A percentile compares a stretch with the other conserved stretches of the same genome.
Conservation (phyloP, 1,140 invertebrate species). For the Panonychus citri region DNA sequence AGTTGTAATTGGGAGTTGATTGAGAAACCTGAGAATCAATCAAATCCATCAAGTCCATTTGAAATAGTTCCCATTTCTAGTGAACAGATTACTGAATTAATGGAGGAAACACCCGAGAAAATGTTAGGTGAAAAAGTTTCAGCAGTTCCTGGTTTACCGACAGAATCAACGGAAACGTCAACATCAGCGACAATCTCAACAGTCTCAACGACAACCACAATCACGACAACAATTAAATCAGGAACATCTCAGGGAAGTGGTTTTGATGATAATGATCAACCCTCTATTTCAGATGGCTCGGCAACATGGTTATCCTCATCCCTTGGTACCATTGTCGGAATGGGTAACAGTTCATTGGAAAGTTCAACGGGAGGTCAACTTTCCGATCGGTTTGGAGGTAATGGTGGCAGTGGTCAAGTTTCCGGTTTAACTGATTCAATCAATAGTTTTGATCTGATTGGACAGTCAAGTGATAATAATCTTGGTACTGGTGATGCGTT, state of each 20-base stretch:
- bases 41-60: background rate
- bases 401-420: background rate
- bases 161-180: background rate
- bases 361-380: background rate
- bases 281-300: slow-evolving; percentile 14
- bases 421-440: background rate
- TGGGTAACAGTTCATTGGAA: background rate
- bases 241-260: background rate
- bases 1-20: slow-evolving; percentile 12
- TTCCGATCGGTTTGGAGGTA: background rate
- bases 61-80: background rate
- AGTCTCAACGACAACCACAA: background rate
- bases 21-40: background rate
- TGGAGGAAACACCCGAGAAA: background rate
- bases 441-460: background rate
- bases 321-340: slow-evolving; percentile 12
- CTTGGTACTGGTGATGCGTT: background rate
- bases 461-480: background rate
- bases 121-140: background rate
- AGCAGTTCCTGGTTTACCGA: background rate
- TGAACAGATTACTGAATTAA: background rate
- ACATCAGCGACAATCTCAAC: background rate
- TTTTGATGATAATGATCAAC: slow-evolving; percentile 8
- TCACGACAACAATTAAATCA: background rate
- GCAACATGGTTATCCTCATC: slow-evolving; percentile 13